These are phyloP conservation scores for Ceratothoa steindachneri DNA, from an alignment of 2,888 invertebrate species.

Conservation along the genomic window DNA sequence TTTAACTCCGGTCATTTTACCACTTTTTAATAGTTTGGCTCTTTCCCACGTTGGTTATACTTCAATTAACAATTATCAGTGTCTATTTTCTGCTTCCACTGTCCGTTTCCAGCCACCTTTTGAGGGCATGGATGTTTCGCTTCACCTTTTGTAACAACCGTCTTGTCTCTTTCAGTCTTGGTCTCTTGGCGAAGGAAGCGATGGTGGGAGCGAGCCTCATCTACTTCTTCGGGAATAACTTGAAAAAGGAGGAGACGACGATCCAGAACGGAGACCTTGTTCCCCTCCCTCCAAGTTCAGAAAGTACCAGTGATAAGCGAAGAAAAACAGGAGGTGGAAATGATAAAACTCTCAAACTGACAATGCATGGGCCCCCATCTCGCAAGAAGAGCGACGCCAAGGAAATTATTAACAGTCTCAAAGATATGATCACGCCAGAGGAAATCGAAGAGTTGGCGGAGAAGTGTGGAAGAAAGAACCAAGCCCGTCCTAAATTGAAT, in stretches of 20 bases:
- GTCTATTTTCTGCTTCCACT: too few relatives aligned
- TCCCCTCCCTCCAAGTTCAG: neutral
- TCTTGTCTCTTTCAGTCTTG: neutral
- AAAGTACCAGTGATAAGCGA: neutral
- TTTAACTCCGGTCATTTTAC: too few relatives aligned
- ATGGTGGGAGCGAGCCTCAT: constrained; percentile 1
- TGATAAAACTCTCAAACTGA: neutral
- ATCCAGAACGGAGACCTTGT: too few relatives aligned
- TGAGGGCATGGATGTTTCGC: too few relatives aligned
- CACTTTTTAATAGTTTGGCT: too few relatives aligned
- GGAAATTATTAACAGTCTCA: neutral
- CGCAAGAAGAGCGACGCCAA: neutral
- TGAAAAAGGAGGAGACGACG: constrained; percentile 3
- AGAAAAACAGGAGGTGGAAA: too few relatives aligned
- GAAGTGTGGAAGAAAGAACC: neutral
- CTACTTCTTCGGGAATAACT: neutral
- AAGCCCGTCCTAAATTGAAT: neutral
- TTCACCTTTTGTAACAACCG: too few relatives aligned
- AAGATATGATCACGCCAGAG: neutral
- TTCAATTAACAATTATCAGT: too few relatives aligned
- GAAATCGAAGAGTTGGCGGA: constrained; percentile 4
- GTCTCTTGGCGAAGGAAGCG: neutral
- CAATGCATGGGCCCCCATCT: neutral
- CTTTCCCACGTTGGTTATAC: too few relatives aligned
- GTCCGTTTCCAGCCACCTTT: too few relatives aligned